A percentile compares a stretch with the other conserved stretches of the same genome.
These are phyloP conservation scores for Heliconius erato DNA, from an alignment of 2,888 invertebrate species.

Conservation along the genomic window DNA sequence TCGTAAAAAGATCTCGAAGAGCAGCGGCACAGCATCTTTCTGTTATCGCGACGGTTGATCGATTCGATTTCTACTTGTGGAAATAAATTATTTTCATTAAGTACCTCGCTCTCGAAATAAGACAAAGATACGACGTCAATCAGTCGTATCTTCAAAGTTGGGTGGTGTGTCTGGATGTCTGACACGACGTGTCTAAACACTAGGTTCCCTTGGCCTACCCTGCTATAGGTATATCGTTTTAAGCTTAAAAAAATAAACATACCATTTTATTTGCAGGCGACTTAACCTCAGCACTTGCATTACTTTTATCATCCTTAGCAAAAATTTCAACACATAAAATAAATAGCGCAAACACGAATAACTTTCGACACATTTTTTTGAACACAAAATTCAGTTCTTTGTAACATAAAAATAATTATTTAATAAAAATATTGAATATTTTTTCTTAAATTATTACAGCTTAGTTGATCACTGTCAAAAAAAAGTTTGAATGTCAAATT, in stretches of 20 bases:
- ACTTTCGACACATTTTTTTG: slow-evolving; percentile 30
- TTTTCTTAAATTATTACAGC: background rate
- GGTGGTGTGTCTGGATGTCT: too few species aligned
- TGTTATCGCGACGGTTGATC: background rate
- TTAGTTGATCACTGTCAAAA: background rate
- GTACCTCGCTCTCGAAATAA: background rate
- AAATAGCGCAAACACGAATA: slow-evolving; percentile 42
- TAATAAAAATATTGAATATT: background rate
- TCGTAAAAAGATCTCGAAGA: too few species aligned
- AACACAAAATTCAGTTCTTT: background rate
- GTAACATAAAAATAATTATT: background rate
- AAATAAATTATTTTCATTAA: background rate
- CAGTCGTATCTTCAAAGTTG: too few species aligned
- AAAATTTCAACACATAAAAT: slow-evolving; percentile 45
- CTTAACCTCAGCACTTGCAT: slow-evolving; percentile 34
- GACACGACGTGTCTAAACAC: too few species aligned
- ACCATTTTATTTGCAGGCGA: slow-evolving; percentile 27
- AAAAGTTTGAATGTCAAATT: slow-evolving; percentile 24
- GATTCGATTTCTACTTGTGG: background rate
- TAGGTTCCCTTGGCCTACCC: background rate
- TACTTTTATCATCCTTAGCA: slow-evolving; percentile 51
- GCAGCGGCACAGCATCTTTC: too few species aligned
- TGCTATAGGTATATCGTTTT: background rate
- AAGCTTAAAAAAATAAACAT: slow-evolving; percentile 3
- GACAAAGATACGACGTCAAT: background rate